Percentiles rank a stretch among this genome's conserved stretches.
Evolutionary conservation across 2,113 vertebrate species (phyloP).

Genomic region (Muntiacus reevesi): DNA sequence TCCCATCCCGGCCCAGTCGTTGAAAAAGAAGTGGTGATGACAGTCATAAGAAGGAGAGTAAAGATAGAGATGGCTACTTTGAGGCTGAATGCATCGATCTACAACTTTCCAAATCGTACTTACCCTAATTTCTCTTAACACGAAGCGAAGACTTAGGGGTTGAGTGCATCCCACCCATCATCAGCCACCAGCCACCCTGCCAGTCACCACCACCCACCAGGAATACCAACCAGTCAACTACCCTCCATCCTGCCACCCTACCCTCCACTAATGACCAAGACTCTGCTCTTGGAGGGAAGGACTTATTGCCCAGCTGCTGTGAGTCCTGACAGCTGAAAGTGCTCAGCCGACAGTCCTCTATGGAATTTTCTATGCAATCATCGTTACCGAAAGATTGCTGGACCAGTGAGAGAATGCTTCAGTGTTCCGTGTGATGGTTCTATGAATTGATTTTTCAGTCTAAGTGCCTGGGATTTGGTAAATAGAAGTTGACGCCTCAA

Average conservation of each 20-base stretch:
- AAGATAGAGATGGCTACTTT: background rate
- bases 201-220: background rate
- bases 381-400: background rate
- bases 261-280: background rate
- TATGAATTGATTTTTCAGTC: conserved; percentile 24
- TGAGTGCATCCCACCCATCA: background rate
- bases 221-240: background rate
- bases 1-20: background rate
- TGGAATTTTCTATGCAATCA: background rate
- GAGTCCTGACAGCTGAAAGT: background rate
- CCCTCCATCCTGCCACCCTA: background rate
- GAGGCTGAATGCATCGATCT: background rate
- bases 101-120: background rate
- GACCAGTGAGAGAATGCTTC: background rate
- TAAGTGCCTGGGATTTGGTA: background rate
- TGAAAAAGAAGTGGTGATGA: background rate
- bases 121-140: background rate
- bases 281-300: background rate
- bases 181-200: background rate
- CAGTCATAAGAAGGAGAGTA: background rate
- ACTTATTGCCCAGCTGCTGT: background rate
- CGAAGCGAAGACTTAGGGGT: background rate
- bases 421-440: background rate
- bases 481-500: background rate
- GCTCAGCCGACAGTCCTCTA: background rate